Base-by-base conservation (phyloP, 2,888 invertebrate species). In the Orchestes rusci region DNA sequence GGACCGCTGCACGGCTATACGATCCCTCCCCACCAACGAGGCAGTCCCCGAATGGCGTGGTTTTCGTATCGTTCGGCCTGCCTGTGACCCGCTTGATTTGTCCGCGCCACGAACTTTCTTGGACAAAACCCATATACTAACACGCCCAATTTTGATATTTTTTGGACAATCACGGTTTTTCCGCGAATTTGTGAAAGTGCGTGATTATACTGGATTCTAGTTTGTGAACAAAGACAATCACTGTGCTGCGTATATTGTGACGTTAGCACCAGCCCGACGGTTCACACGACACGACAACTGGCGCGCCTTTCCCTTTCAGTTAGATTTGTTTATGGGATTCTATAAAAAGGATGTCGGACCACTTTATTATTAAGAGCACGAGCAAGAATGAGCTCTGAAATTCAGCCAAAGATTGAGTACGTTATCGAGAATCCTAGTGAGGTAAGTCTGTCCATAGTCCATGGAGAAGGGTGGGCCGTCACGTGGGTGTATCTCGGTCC, bases 11-110 rank as follows among this genome's bases (percentile, higher is more conserved):
- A 44, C 49, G n/a, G n/a, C n/a, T n/a, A n/a, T n/a, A n/a, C n/a
- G 53, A 49, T 53, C 60, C 58, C 56, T 57, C 61, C 60, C 60
- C 55, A 53, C 56, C 56, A 52, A n/a, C n/a, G 57, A 59, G 61
- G 61, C 61, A 62, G 61, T 59, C 62, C 61, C 61, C 60, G 63
- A 66, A 64, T 67, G 67, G 68, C 68, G 67, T 67, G 65, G 69
- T 67, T 60, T 67, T 59, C 53, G 63, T 63, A 61, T 61, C 60
- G 60, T 62, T 67, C 63, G 70, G 65, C 66, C 69, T 59, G 67
- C 66, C 67, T 65, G 68, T 63, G 61, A 58, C 53, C 57, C 51
- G 51, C 52, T 50, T 53, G 56, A 56, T 57, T 58, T 54, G 41
- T 44, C 48, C 38, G 48, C 46, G 45, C 31, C 42, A 23, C 20